Percentiles rank a stretch among this genome's conserved stretches.
Conservation (phyloP, 2,797 vertebrate species). For the Dipus sagitta region DNA sequence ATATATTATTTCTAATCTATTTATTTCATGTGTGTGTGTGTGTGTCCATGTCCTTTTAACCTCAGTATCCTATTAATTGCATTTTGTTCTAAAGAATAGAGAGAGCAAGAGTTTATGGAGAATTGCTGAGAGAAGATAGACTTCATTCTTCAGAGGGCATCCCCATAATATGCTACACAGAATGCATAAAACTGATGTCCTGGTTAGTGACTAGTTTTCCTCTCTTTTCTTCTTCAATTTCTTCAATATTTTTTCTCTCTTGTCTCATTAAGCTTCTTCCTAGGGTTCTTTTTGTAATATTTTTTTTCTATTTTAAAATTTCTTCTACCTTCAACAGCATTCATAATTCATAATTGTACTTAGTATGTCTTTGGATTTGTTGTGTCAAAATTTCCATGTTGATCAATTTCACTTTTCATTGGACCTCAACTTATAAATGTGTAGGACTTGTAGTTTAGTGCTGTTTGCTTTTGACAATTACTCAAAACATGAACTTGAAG, state of each 20-base stretch:
- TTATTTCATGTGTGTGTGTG: background rate
- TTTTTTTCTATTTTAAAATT: background rate
- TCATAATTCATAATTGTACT: background rate
- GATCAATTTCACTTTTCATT: background rate
- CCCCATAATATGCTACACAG: background rate
- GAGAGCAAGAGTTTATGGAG: background rate
- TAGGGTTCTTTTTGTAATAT: background rate
- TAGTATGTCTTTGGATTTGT: background rate
- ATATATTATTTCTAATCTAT: too few relatives aligned
- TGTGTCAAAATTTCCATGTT: background rate
- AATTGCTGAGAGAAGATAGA: background rate
- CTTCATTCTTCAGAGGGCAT: background rate
- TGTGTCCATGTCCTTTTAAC: background rate
- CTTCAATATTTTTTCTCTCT: background rate
- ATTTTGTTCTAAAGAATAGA: background rate
- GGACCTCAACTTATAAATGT: background rate
- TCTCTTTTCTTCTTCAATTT: background rate
- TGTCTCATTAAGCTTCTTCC: background rate
- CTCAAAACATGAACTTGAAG: background rate
- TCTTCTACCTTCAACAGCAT: background rate
- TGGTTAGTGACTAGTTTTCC: background rate
- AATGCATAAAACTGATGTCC: background rate
- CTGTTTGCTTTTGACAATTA: background rate
- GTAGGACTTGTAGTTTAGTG: background rate
- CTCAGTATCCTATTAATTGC: background rate